phyloP scores from a whole-genome alignment of 2,113 vertebrate species.

The Aleadryas rufinucha region DNA sequence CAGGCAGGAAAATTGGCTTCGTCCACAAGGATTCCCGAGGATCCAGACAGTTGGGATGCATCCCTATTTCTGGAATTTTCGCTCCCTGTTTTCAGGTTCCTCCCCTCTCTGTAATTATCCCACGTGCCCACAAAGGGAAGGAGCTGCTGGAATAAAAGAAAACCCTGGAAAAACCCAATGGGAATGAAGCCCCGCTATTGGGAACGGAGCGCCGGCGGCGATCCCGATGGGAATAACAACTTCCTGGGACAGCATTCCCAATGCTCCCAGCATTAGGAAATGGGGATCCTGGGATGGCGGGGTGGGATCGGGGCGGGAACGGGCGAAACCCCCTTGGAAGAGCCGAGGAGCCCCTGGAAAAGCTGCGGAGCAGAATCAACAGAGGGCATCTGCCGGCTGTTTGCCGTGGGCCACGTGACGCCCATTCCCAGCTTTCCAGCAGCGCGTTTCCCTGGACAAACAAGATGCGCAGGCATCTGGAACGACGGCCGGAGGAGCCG shows the following conservation, averaged over 20 bases:
- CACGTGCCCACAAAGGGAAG: neutral
- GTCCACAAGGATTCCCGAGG: neutral
- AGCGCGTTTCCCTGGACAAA: slow-evolving; percentile 73
- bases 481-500: slow-evolving; percentile 22
- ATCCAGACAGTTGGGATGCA: accelerated
- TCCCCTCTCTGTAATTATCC: neutral
- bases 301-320: neutral
- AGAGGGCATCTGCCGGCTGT: slow-evolving; percentile 75
- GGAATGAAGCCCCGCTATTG: neutral
- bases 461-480: slow-evolving; percentile 53
- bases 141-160: neutral
- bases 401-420: slow-evolving; percentile 70
- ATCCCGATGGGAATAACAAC: accelerated
- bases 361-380: slow-evolving; percentile 71
- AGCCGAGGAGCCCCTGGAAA: slow-evolving; percentile 68
- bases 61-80: neutral
- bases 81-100: neutral
- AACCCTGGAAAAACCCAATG: neutral
- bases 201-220: accelerated
- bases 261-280: too few species aligned
- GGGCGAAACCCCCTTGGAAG: neutral
- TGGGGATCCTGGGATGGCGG: neutral
- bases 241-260: neutral
- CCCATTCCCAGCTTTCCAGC: neutral
- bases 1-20: neutral